Base-by-base conservation (phyloP, 2,888 invertebrate genomes). In the Argyra leucocephala region DNA sequence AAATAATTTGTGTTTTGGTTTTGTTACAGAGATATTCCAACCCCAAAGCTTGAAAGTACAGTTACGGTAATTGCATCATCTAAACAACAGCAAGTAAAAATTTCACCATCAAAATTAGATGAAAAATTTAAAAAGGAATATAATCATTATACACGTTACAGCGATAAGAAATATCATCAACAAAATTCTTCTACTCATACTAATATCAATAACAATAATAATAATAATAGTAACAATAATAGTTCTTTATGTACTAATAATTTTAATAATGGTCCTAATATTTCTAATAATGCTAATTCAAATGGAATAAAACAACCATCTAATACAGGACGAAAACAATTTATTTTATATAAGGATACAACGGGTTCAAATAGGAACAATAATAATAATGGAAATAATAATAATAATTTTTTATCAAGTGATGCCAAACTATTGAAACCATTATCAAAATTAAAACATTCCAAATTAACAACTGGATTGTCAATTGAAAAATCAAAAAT, bases 21-120 rank as follows among this genome's bases (percentile, higher is more conserved):
- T 22, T 58, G 5, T 65, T 65, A 59, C 36, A 65, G 76, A 76
- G 70, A 79, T 76, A 36, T 82, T 81, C 60, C 23, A 26, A 57
- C 57, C 18, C 24, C 65, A 65, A 67, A 67, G 57, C 37, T 67
- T 37, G 67, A 69, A 15, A 62, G 61, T 57, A 24, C 67, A 60
- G 63, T 69, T 31, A 66, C 61, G 1, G 65, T 69, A 22, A 62
- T 5, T 48, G 18, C 63, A 31, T 57, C 68, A 22, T 31, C 64
- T 12, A 65, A 63, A 48, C 15, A 9, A 37, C 15, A 6, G 18
- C 21, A 3, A 9, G 57, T 61, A 22, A 61, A 62, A 26, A 57
- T 63, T 9, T 61, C 66, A 57, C 59, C 64, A 22, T 12, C 62
- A 22, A 63, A 63, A 58, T 26, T 3, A 1, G 65, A 65, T 36